A percentile compares a stretch with the other conserved stretches of the same genome.
These are phyloP conservation scores for Platygyra sinensis DNA, from an alignment of 64 coral and sea anemone species.

Conservation along the genomic window DNA sequence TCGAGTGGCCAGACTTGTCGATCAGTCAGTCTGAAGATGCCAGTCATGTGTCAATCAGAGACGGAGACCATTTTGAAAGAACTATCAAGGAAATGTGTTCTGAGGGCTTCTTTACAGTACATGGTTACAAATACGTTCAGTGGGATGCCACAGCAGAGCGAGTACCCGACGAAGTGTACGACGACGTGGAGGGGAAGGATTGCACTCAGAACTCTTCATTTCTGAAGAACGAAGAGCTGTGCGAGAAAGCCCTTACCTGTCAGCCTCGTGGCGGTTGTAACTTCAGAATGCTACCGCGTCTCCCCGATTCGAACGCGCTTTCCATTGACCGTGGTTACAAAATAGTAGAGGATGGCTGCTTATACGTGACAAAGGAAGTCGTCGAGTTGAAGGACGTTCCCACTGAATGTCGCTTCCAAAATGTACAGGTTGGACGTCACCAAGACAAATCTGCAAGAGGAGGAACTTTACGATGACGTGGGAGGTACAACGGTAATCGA, in stretches of 20 bases:
- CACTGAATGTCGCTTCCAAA: background rate
- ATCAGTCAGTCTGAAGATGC: background rate
- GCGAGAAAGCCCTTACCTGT: background rate
- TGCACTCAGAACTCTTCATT: background rate
- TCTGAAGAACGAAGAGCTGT: background rate
- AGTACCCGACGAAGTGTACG: background rate
- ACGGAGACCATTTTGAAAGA: background rate
- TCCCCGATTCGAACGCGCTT: too few relatives aligned
- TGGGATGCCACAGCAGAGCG: background rate
- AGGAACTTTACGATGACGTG: background rate
- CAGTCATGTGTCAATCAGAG: background rate
- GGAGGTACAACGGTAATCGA: background rate
- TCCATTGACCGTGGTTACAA: too few relatives aligned
- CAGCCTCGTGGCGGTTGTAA: too few relatives aligned
- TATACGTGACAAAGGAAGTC: too few relatives aligned
- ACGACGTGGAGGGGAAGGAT: background rate
- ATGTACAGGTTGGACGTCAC: too few relatives aligned
- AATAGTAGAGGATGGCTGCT: background rate
- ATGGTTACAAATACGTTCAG: background rate
- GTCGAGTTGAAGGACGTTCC: too few relatives aligned
- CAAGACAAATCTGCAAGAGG: background rate
- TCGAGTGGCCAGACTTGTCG: background rate
- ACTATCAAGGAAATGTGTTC: background rate
- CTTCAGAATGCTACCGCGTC: too few relatives aligned
- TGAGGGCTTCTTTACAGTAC: background rate